Base-by-base conservation (phyloP, 2,113 vertebrate species). In the Ursus arctos region DNA sequence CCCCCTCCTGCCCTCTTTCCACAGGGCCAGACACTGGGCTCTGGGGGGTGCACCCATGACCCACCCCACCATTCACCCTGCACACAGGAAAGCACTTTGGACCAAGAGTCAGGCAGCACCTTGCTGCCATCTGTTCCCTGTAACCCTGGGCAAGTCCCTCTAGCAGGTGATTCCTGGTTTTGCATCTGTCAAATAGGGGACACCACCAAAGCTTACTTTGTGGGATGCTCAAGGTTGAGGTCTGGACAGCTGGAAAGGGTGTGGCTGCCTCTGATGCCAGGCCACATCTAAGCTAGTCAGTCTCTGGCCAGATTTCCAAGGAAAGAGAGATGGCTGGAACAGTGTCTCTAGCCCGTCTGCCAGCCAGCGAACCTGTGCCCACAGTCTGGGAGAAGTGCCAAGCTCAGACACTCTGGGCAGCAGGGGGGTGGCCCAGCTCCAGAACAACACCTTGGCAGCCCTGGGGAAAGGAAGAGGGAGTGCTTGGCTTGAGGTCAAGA, bases 341-440 rank as follows among this genome's bases (percentile, higher is more conserved):
- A 19, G 26, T 49, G 74, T 89, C 86, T 72, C 55, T 24, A 77
- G 93, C 61, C 69, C 13, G 57, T 49, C 89, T 94, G 84, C 74
- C 96, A 96, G 92, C 67, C 67, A 92, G 85, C 95, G 85, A 97
- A 94, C 97, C 97, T 97, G 76, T 36, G 40, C 93, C 88, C 83
- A 63, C 93, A 55, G 92, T 91, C 97, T 95, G 97, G 97, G 97
- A 97, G 9, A 80, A 31, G 76, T 43, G 98, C 95, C 97, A 98
- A 95, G 55, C 49, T 19, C 57, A 36, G 93, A 91, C 85, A 93
- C 67, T 13, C 47, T 43, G 89, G 93, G 36, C 95, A 91, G 76
- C 81, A 59, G 81, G 88, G n/a, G 7, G 36, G 85, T 89, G 95
- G 91, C 61, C 21, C 2, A 3, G 76, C 14, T 81, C 95, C 97